Conservation (phyloP, 1,140 invertebrate species). For the Drosophila erecta region DNA sequence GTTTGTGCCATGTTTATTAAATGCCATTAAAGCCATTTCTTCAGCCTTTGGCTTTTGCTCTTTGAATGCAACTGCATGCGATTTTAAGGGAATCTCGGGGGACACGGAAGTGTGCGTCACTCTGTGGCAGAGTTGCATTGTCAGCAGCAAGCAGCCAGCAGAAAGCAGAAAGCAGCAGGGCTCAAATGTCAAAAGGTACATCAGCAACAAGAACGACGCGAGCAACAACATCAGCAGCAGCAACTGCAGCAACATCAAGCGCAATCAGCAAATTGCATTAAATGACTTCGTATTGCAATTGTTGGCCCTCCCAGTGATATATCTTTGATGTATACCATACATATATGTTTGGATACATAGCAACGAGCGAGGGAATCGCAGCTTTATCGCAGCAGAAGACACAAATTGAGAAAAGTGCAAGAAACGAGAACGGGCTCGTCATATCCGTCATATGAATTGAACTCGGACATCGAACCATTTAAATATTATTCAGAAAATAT, state of each 20-base stretch:
- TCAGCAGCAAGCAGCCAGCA: slow-evolving; percentile 46
- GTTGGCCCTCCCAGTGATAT: slow-evolving; percentile 3
- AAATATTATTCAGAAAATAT: too few relatives aligned
- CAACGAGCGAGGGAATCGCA: not conserved
- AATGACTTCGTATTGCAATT: slow-evolving; percentile 74
- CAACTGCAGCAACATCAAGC: slow-evolving; percentile 47
- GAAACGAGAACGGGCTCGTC: slow-evolving; percentile 19
- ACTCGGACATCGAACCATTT: not conserved
- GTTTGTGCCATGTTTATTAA: slow-evolving; percentile 69
- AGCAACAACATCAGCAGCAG: slow-evolving; percentile 20
- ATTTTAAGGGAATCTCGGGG: not conserved
- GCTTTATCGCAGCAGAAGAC: slow-evolving; percentile 14
- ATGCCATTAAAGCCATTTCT: slow-evolving; percentile 74
- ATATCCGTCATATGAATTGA: slow-evolving; percentile 49
- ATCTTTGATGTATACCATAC: not conserved
- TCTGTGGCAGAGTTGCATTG: slow-evolving; percentile 42
- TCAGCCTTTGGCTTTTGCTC: slow-evolving; percentile 50
- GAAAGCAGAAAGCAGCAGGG: slow-evolving; percentile 12
- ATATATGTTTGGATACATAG: not conserved
- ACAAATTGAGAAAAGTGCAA: slow-evolving; percentile 2
- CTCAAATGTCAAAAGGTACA: slow-evolving; percentile 72
- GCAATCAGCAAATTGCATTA: slow-evolving; percentile 79
- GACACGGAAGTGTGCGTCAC: slow-evolving; percentile 35
- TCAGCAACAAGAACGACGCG: slow-evolving; percentile 24
- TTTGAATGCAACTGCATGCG: slow-evolving; percentile 18